These are phyloP conservation scores for Dimorphilus gyrociliatus DNA, from an alignment of 2,888 invertebrate species.

Conservation along the genomic window DNA sequence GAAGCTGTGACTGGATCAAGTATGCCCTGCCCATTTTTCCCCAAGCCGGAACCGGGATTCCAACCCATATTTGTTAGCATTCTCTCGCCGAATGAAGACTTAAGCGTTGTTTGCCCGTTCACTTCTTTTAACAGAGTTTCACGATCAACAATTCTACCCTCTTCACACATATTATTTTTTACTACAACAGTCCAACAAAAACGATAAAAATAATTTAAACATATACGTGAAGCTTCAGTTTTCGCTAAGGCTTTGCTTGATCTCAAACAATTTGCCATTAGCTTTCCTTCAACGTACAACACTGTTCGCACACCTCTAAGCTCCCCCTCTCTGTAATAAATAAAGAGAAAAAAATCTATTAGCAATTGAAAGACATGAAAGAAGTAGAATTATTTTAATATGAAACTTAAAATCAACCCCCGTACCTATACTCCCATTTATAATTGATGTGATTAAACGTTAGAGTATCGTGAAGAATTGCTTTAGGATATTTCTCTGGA, in stretches of 20 bases:
- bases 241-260: slow-evolving; percentile 15
- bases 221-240: slow-evolving; percentile 13
- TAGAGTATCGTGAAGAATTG: no score
- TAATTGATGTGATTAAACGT: no score
- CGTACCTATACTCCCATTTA: no score
- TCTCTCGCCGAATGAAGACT: slow-evolving; percentile 43
- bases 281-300: slow-evolving; percentile 14
- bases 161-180: slow-evolving; percentile 16
- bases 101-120: slow-evolving; percentile 14
- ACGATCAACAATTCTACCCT: slow-evolving; percentile 14
- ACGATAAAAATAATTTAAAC: slow-evolving; percentile 16
- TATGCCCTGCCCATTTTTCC: slow-evolving; percentile 46
- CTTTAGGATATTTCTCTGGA: no score
- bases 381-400: no score
- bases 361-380: no score
- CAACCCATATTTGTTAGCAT: slow-evolving; percentile 56
- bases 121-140: slow-evolving; percentile 20
- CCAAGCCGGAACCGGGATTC: slow-evolving; percentile 55
- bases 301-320: no score
- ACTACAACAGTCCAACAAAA: slow-evolving; percentile 25
- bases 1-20: slow-evolving; percentile 44
- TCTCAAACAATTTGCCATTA: slow-evolving; percentile 14
- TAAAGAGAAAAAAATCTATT: no score
- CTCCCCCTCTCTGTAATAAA: no score
- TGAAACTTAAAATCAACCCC: no score